Percentiles rank a stretch among this genome's conserved stretches.
Evolutionary conservation across 1,140 invertebrate genomes (phyloP).

Genomic region (Coenobita brevimanus): DNA sequence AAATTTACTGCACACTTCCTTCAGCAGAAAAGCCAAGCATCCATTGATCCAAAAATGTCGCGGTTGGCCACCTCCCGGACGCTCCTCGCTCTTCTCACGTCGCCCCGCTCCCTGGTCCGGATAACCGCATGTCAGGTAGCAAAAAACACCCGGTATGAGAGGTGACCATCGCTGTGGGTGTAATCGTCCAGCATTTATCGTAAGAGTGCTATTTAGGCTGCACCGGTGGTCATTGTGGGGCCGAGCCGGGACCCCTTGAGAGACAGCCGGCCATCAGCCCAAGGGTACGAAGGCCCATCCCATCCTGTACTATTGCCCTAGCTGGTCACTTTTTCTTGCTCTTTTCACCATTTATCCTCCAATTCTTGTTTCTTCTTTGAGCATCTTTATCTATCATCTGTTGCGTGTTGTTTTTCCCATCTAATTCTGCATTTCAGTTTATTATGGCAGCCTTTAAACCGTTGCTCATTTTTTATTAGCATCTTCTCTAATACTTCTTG

Average conservation of each 20-base stretch:
- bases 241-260: neutral
- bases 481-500: too few species aligned
- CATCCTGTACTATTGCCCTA: neutral
- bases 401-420: too few species aligned
- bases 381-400: too few species aligned
- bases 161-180: constrained; percentile 13
- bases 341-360: too few species aligned
- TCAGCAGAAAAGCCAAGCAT: too few species aligned
- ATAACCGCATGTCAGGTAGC: constrained; percentile 44
- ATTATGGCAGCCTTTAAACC: too few species aligned
- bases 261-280: constrained; percentile 1
- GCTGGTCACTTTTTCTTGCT: neutral
- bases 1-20: too few species aligned
- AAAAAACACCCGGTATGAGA: constrained; percentile 38
- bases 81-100: too few species aligned
- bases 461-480: too few species aligned
- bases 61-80: neutral
- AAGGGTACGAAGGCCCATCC: neutral
- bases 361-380: too few species aligned
- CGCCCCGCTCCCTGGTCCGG: neutral
- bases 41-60: too few species aligned
- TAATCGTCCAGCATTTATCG: constrained; percentile 46
- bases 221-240: constrained; percentile 41
- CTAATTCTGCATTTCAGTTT: too few species aligned
- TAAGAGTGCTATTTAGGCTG: constrained; percentile 46